Conservation (phyloP, 2,113 vertebrate genomes). For the Microtus montanus region DNA sequence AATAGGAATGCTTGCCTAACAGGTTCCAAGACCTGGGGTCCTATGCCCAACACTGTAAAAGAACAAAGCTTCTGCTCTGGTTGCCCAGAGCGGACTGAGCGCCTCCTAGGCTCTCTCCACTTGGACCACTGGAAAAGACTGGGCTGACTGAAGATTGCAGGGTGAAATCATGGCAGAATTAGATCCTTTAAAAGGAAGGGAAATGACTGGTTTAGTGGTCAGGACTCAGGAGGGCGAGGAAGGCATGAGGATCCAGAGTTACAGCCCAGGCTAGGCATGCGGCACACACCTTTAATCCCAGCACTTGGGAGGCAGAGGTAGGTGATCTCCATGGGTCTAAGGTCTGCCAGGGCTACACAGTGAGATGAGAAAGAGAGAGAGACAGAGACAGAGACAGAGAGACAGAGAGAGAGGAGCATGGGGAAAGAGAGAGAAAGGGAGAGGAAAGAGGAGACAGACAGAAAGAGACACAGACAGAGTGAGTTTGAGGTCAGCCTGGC, state of each 20-base stretch:
- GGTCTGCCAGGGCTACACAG: background rate
- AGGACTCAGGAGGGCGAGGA: background rate
- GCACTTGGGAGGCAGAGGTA: background rate
- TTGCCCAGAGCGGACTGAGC: background rate
- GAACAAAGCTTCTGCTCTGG: background rate
- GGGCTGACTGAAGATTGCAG: background rate
- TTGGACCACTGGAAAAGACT: background rate
- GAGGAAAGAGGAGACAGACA: background rate
- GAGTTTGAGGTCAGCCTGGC: background rate
- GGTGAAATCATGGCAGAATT: background rate
- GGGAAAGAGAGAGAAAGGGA: background rate
- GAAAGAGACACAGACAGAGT: background rate
- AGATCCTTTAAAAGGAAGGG: background rate
- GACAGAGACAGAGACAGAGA: background rate
- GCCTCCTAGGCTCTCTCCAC: background rate
- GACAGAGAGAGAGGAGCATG: too few relatives aligned
- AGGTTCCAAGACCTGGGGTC: background rate
- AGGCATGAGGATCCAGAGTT: background rate
- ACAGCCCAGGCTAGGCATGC: background rate
- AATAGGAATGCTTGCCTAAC: background rate
- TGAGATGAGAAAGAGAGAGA: background rate
- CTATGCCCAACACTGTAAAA: background rate
- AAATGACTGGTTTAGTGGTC: background rate
- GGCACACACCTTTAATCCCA: background rate
- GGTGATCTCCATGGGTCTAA: background rate